phyloP scores from a whole-genome alignment of 2,888 invertebrate species.

The Daptonema setosum region DNA sequence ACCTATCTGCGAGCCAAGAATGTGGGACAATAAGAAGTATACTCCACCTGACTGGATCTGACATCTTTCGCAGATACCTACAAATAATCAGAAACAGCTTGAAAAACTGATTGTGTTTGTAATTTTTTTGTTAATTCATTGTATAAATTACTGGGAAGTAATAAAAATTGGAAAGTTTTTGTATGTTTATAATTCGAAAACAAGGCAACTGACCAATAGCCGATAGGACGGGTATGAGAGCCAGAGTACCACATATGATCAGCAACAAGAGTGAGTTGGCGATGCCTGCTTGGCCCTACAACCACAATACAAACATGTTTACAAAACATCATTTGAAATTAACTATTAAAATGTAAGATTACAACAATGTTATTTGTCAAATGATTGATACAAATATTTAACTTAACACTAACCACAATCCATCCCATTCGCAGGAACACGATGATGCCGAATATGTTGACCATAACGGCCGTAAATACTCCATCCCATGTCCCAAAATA shows the following conservation, averaged over 20 bases:
- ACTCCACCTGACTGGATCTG: conserved; percentile 89
- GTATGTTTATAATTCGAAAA: too few species aligned
- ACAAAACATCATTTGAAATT: too few species aligned
- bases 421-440: conserved; percentile 86
- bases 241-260: conserved; percentile 50
- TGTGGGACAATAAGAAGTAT: conserved; percentile 78
- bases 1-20: conserved; percentile 73
- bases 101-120: too few species aligned
- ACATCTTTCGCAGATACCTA: conserved; percentile 81
- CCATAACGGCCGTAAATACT: conserved; percentile 85
- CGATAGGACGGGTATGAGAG: conserved; percentile 70
- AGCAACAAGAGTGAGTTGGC: conserved; percentile 32
- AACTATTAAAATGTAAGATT: too few species aligned
- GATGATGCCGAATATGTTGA: conserved; percentile 90
- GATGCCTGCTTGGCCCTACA: conserved; percentile 36
- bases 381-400: too few species aligned
- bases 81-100: too few species aligned
- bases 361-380: too few species aligned
- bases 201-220: too few species aligned
- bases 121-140: too few species aligned
- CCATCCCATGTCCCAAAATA: conserved; percentile 94
- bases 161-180: too few species aligned
- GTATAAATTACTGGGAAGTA: too few species aligned
- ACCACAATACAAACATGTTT: conserved; percentile 23
- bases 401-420: conserved; percentile 52